Evolutionary conservation across 2,888 invertebrate species (phyloP).

Genomic region (Trichogramma evanescens): DNA sequence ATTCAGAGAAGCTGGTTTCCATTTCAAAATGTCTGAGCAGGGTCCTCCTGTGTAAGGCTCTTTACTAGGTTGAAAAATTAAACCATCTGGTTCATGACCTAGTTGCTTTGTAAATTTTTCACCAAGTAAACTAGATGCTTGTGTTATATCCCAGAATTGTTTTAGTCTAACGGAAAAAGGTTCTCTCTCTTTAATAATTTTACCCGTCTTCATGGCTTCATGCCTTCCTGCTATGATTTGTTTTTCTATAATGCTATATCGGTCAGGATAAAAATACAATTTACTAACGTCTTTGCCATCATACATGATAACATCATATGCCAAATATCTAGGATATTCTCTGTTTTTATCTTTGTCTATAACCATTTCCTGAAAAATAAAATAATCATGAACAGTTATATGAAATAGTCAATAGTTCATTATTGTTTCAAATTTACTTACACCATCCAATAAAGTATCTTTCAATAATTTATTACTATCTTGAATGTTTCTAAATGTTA

Average conservation of each 20-base stretch:
- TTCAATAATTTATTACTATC: constrained; percentile 64
- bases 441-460: constrained; percentile 87
- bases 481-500: constrained; percentile 73
- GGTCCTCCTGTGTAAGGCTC: constrained; percentile 81
- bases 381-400: constrained; percentile 1
- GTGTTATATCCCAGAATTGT: constrained; percentile 81
- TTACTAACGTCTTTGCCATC: constrained; percentile 73
- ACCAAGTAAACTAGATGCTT: constrained; percentile 63
- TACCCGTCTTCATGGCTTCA: constrained; percentile 68
- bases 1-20: constrained; percentile 93
- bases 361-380: constrained; percentile 81
- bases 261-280: constrained; percentile 65
- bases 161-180: constrained; percentile 88
- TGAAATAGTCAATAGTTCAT: constrained; percentile 1
- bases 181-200: constrained; percentile 68
- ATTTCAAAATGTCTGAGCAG: constrained; percentile 83
- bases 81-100: constrained; percentile 92
- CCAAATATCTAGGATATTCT: constrained; percentile 80
- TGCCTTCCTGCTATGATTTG: constrained; percentile 64
- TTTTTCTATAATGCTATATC: constrained; percentile 70
- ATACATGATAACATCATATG: constrained; percentile 87
- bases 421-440: constrained; percentile 50
- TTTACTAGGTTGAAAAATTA: constrained; percentile 90
- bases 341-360: constrained; percentile 68
- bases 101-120: constrained; percentile 81